These are phyloP conservation scores for Magallana gigas DNA, from an alignment of 1,140 invertebrate genomes.

Conservation along the genomic window DNA sequence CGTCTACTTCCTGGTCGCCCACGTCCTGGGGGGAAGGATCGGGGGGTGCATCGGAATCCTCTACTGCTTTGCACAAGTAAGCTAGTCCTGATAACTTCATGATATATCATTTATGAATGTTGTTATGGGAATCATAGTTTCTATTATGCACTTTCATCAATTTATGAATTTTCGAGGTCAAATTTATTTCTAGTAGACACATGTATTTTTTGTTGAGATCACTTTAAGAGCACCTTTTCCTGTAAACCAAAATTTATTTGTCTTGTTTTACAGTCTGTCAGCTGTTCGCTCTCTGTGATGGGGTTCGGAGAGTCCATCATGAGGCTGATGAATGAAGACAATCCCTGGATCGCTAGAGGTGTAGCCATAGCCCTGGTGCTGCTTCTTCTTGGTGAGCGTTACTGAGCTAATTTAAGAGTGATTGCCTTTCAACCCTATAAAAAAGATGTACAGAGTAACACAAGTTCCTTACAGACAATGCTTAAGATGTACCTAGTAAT, in stretches of 20 bases:
- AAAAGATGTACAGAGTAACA: too few relatives aligned
- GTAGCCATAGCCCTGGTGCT: slow-evolving; percentile 75
- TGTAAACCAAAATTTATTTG: too few relatives aligned
- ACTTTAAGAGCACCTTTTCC: too few relatives aligned
- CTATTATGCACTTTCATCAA: too few relatives aligned
- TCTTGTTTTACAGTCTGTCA: slow-evolving; percentile 88
- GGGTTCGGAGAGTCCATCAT: slow-evolving; percentile 98
- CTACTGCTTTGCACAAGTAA: slow-evolving; percentile 94
- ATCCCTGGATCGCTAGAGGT: slow-evolving; percentile 83
- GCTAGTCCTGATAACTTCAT: background rate
- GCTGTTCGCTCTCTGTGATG: slow-evolving; percentile 95
- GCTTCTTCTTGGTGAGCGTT: slow-evolving; percentile 79
- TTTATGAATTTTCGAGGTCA: too few relatives aligned
- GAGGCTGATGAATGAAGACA: slow-evolving; percentile 85
- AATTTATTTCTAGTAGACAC: too few relatives aligned
- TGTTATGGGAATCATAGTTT: too few relatives aligned
- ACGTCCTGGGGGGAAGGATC: slow-evolving; percentile 94
- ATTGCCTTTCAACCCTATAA: too few relatives aligned
- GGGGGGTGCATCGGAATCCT: slow-evolving; percentile 94
- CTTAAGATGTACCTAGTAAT: background rate
- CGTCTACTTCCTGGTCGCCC: slow-evolving; percentile 95
- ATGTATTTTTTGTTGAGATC: too few relatives aligned
- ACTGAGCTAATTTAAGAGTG: too few relatives aligned
- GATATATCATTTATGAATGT: too few relatives aligned
- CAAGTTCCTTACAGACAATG: too few relatives aligned